Evolutionary conservation across 2,888 invertebrate species (phyloP), one percentile per base, ranked within the genome.

Genomic region (Agrotis puta): DNA sequence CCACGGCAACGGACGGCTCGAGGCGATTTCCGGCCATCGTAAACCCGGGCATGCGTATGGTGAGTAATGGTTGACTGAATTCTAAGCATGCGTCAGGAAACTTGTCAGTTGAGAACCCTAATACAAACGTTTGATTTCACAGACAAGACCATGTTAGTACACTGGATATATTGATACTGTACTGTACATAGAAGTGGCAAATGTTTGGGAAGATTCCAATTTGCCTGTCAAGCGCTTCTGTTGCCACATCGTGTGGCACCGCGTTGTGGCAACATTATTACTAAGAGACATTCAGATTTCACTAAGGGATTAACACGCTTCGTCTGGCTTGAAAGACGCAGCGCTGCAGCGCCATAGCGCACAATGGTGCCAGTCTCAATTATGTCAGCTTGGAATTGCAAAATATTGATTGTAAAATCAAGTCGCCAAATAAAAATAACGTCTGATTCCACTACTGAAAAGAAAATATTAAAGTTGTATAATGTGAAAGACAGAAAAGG

Each of bases 191-290:
- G 48, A 65, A 50, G 18, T 45, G 53, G 67, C 22, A 43, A 78
- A 74, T 58, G 27, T 64, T 67, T 54, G 74, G 39, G 33, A 70
- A 62, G 64, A 74, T 74, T 70, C 53, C 64, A 74, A 74, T 78
- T 70, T 74, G 79, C 54, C 48, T 74, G 74, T 74, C 79, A 79
- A 79, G 64, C 61, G 54, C 48, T 79, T 24, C 57, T 70, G 77
- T 70, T 50, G 50, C 68, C 54, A 56, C 63, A 74, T 45, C 5
- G 61, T 64, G 64, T 54, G 50, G 47, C 51, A 53, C 24, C 59
- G 51, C 54, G 5, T 45, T 65, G 77, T 50, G 48, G 74, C 33
- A 64, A 59, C 64, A 62, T 74, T 79, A 62, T 69, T 54, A 59
- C 79, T 43, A 53, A 7, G 27, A 48, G 51, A 64, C 39, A 72